A percentile compares a stretch with the other conserved stretches of the same genome.
Evolutionary conservation across 1,140 invertebrate species (phyloP).

Genomic region (Conus betulinus): DNA sequence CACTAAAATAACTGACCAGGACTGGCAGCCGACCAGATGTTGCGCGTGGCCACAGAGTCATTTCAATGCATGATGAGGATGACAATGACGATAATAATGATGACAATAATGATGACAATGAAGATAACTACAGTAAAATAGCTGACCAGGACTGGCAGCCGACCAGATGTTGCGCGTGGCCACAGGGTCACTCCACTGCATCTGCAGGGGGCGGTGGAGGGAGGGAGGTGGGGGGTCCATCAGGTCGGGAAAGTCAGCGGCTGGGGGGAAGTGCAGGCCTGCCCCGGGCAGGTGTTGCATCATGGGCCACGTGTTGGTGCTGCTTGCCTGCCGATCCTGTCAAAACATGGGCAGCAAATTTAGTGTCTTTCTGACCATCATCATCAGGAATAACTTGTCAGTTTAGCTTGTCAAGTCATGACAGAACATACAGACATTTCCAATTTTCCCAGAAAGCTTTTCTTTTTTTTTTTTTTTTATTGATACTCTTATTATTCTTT

Average conservation of each 20-base stretch:
- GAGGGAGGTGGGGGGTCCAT: conserved; percentile 41
- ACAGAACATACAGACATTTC: too few relatives aligned
- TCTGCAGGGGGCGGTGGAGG: conserved; percentile 60
- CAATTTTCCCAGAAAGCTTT: too few relatives aligned
- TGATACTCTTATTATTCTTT: too few relatives aligned
- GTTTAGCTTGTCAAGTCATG: too few relatives aligned
- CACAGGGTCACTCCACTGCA: conserved; percentile 70
- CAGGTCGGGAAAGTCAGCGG: conserved; percentile 33
- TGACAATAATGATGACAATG: neutral
- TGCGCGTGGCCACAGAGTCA: too few relatives aligned
- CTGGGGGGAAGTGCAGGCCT: conserved; percentile 22
- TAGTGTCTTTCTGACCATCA: too few relatives aligned
- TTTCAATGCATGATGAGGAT: too few relatives aligned
- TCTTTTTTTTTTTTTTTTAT: too few relatives aligned
- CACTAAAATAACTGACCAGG: too few relatives aligned
- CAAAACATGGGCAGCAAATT: neutral
- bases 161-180: conserved; percentile 63
- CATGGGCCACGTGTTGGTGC: conserved; percentile 59
- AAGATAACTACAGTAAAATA: neutral
- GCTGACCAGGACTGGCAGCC: conserved; percentile 37
- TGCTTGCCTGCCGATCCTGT: conserved; percentile 18
- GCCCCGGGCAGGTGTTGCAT: conserved; percentile 51
- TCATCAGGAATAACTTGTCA: too few relatives aligned
- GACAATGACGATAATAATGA: too few relatives aligned
- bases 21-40: too few relatives aligned